Conservation (phyloP, 2,113 vertebrate species). For the Festucalex cinctus region DNA sequence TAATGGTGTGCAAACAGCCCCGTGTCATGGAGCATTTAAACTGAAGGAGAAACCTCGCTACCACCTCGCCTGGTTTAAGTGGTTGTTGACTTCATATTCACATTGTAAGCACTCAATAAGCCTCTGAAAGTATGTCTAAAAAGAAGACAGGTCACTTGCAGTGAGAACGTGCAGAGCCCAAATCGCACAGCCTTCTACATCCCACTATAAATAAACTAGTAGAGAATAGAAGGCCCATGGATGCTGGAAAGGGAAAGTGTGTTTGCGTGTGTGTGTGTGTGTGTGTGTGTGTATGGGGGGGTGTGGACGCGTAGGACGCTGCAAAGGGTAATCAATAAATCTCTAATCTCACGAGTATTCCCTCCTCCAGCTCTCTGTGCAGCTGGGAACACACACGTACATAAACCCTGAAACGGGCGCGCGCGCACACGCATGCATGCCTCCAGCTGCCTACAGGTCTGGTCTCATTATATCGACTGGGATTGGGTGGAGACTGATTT, state of each 20-base stretch:
- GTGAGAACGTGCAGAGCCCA: conserved; percentile 41
- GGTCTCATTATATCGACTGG: conserved; percentile 54
- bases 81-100: conserved; percentile 29
- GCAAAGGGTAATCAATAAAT: conserved; percentile 66
- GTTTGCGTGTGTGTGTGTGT: too few relatives aligned
- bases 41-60: conserved; percentile 10
- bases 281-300: conserved; percentile 6
- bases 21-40: conserved; percentile 19
- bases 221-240: conserved; percentile 35
- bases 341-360: conserved; percentile 60
- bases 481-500: conserved; percentile 63
- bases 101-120: conserved; percentile 20
- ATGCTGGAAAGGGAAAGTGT: conserved; percentile 23
- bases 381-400: conserved; percentile 26
- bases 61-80: neutral
- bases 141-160: conserved; percentile 20
- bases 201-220: conserved; percentile 58
- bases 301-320: conserved; percentile 5
- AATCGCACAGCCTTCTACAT: conserved; percentile 34
- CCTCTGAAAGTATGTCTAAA: conserved; percentile 26
- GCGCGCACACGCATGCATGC: conserved; percentile 11
- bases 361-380: conserved; percentile 31
- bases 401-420: conserved; percentile 5
- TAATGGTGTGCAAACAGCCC: conserved; percentile 13
- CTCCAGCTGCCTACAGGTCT: conserved; percentile 54